Evolutionary conservation across 2,113 vertebrate species (phyloP), one percentile per base, ranked within the genome.

Genomic region (Neotoma lepida): DNA sequence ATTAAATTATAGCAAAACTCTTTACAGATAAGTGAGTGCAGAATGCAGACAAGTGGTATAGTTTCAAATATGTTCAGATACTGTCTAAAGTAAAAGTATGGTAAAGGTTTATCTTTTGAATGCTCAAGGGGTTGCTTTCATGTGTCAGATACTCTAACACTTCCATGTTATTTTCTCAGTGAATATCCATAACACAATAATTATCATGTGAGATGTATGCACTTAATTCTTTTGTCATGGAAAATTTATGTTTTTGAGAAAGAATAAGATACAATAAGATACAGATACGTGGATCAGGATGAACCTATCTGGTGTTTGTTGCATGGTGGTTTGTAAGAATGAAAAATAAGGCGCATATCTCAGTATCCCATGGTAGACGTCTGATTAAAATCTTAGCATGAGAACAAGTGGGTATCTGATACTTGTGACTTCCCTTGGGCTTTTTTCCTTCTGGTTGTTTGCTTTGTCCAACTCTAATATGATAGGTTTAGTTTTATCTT

Each of bases 201-300:
- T 14, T 64, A 66, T 20, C 17, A n/a, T 20, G 46, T 39, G 9
- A 44, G 6, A 33, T 64, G 46, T 46, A 64, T 49, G 24, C 20
- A 10, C 0, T 58, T 6, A 61, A n/a, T 68, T 22, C 22, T 68
- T 58, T 39, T 90, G 70, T 77, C 24, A 74, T 46, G 1, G 35
- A 74, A 80, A 91, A 74, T 66, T 3, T 28, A 66, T 66, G 5
- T 94, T 80, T 30, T 92, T 84, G 66, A 58, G 56, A 88, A 90
- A 80, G 33, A 84, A 78, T 51, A 73, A 13, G 14, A 22, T 74
- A 74, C 28, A 9, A 66, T 51, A 73, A 9, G 20, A 17, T 68
- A 74, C 22, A 9, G 20, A 17, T 68, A 74, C 22, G 6, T 80
- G 63, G 12, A 73, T 58, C 15, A 78, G 18, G 46, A 77, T 71